Percentiles rank a stretch among this genome's conserved stretches.
These are phyloP conservation scores for Trichoplusia ni DNA, from an alignment of 1,140 invertebrate species.

Conservation along the genomic window DNA sequence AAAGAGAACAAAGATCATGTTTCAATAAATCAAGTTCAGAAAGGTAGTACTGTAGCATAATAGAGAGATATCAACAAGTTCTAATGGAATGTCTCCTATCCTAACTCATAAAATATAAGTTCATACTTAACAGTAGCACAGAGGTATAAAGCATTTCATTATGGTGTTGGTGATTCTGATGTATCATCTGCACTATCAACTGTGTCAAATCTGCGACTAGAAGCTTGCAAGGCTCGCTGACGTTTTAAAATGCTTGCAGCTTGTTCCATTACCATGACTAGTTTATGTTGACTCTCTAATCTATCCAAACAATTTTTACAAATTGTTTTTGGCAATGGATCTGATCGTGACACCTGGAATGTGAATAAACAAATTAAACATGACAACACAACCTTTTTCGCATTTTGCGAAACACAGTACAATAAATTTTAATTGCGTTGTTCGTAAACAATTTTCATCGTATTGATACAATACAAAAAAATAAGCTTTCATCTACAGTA, in stretches of 20 bases:
- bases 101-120: background rate
- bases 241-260: slow-evolving; percentile 71
- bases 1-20: too few species aligned
- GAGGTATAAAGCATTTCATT: slow-evolving; percentile 39
- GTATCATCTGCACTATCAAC: slow-evolving; percentile 44
- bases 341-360: slow-evolving; percentile 86
- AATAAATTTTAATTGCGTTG: too few species aligned
- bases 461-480: too few species aligned
- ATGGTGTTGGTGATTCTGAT: slow-evolving; percentile 49
- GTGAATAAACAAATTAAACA: background rate
- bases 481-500: too few species aligned
- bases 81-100: background rate
- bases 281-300: slow-evolving; percentile 86
- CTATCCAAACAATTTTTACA: slow-evolving; percentile 86
- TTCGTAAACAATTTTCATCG: too few species aligned
- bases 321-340: slow-evolving; percentile 88
- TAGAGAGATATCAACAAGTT: too few species aligned
- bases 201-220: background rate
- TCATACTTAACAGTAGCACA: background rate
- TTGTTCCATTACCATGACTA: slow-evolving; percentile 84
- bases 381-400: too few species aligned
- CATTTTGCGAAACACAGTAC: too few species aligned
- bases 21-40: too few species aligned
- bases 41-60: too few species aligned
- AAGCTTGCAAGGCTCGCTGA: slow-evolving; percentile 44